A percentile compares a stretch with the other conserved stretches of the same genome.
Conservation (phyloP, 92 coral and sea anemone species). For the Porites cylindrica region DNA sequence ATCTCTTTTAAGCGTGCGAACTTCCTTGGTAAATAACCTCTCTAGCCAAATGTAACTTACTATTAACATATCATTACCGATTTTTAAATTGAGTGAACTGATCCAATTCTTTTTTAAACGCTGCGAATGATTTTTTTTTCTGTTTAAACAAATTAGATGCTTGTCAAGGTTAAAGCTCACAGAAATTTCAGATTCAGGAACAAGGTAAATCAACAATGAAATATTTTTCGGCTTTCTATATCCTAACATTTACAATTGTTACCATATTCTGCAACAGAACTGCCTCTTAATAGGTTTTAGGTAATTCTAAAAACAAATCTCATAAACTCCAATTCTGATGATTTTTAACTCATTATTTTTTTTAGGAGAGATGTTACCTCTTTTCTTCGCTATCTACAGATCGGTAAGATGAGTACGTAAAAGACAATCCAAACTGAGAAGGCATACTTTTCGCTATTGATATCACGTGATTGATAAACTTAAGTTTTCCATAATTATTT, state of each 20-base stretch:
- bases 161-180: conserved; percentile 42
- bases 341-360: neutral
- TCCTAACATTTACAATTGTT: neutral
- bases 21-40: too few species aligned
- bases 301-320: neutral
- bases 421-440: neutral
- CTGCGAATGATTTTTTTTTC: neutral
- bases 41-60: too few species aligned
- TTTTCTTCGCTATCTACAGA: conserved; percentile 83
- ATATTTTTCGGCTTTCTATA: neutral
- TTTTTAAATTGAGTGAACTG: neutral
- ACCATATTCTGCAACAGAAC: too few species aligned
- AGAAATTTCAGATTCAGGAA: conserved; percentile 1
- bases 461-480: too few species aligned
- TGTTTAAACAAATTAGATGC: conserved; percentile 6
- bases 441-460: too few species aligned
- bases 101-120: too few species aligned
- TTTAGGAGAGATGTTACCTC: conserved; percentile 76
- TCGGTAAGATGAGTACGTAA: conserved; percentile 52
- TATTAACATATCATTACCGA: too few species aligned
- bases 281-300: neutral
- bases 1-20: neutral
- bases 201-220: conserved; percentile 5
- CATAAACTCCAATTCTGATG: neutral
- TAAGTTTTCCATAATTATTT: too few species aligned